Percentiles rank a stretch among this genome's conserved stretches.
These are phyloP conservation scores for Ivindomyrus marchei DNA, from an alignment of 2,113 vertebrate species.

Conservation along the genomic window DNA sequence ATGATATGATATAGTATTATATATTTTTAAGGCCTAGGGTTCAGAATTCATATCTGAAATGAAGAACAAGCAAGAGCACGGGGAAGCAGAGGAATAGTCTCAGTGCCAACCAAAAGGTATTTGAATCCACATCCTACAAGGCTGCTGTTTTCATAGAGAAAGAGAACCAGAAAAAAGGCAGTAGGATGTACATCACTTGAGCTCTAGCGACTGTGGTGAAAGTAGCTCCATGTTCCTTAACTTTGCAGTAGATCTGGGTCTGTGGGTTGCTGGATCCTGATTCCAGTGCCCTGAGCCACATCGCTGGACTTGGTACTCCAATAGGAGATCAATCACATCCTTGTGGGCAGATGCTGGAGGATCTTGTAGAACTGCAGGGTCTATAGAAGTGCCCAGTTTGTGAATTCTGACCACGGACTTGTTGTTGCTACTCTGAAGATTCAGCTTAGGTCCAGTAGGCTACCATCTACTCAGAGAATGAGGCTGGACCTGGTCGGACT, in stretches of 20 bases:
- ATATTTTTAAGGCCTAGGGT: neutral
- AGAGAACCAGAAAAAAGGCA: neutral
- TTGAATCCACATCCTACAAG: neutral
- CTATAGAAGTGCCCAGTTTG: neutral
- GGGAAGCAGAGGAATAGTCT: neutral
- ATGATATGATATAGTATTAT: neutral
- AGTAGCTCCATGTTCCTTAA: neutral
- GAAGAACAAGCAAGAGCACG: neutral
- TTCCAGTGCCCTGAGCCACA: too few species aligned
- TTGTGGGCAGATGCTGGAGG: neutral
- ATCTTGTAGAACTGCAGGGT: neutral
- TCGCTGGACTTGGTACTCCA: neutral
- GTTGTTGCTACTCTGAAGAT: neutral
- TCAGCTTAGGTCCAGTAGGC: neutral
- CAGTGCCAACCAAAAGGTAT: neutral
- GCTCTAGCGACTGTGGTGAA: neutral
- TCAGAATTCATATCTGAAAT: neutral
- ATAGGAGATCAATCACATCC: neutral
- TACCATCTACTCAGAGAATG: neutral
- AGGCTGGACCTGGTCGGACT: neutral
- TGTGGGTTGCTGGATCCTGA: neutral
- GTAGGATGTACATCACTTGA: neutral
- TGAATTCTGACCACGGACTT: neutral
- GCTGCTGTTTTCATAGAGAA: neutral
- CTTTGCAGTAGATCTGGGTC: neutral